phyloP scores from a whole-genome alignment of 2,113 vertebrate genomes.

The Passerina amoena region DNA sequence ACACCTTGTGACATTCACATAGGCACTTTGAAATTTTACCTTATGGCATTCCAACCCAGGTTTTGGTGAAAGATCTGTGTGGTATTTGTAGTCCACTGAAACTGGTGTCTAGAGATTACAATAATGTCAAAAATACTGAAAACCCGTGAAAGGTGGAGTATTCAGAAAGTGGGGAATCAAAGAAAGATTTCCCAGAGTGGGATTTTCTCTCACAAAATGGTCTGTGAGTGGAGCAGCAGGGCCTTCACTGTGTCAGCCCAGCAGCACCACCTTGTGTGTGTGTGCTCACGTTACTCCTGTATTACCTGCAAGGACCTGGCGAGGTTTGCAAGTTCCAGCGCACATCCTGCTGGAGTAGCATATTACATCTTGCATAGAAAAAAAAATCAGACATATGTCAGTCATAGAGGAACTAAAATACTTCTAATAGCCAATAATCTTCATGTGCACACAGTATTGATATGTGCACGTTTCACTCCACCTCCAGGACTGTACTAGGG shows the following conservation, averaged over 20 bases:
- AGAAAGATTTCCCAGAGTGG: not conserved
- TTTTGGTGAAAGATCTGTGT: not conserved
- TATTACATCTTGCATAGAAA: not conserved
- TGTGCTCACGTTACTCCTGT: not conserved
- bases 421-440: not conserved
- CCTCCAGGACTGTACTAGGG: not conserved
- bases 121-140: not conserved
- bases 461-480: not conserved
- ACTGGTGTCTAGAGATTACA: not conserved
- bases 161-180: not conserved
- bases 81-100: not conserved
- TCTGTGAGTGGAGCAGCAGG: not conserved
- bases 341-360: not conserved
- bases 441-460: not conserved
- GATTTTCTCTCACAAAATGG: not conserved
- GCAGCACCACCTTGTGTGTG: slow-evolving; percentile 54
- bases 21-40: not conserved
- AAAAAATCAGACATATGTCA: not conserved
- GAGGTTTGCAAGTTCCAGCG: not conserved
- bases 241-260: not conserved
- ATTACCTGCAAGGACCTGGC: not conserved
- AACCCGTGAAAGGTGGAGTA: not conserved
- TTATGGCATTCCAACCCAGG: not conserved
- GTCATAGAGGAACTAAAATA: not conserved
- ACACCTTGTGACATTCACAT: not conserved